Percentiles rank a stretch among this genome's conserved stretches.
phyloP scores from a whole-genome alignment of 2,113 vertebrate species.

The Opisthocomus hoazin region DNA sequence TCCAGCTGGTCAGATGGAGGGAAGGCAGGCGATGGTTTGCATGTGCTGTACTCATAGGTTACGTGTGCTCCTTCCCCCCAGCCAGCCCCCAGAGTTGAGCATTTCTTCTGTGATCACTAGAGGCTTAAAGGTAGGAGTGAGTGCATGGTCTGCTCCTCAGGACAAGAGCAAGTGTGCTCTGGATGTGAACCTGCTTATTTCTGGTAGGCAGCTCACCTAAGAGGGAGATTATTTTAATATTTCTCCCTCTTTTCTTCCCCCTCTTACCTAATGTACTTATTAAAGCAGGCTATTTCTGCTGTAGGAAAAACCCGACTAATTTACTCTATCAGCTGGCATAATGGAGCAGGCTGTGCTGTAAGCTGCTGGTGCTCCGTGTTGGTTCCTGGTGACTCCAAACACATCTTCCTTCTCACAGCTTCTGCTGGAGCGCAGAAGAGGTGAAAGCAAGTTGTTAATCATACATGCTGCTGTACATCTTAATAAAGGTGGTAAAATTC shows the following conservation, averaged over 20 bases:
- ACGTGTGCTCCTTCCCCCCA: neutral
- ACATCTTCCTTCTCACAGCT: neutral
- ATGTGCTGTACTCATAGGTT: accelerated
- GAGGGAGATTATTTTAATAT: neutral
- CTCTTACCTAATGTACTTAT: neutral
- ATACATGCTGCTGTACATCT: neutral
- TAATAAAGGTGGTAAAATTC: neutral
- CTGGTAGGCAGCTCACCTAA: neutral
- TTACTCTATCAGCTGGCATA: neutral
- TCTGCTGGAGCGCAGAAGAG: neutral
- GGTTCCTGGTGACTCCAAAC: neutral
- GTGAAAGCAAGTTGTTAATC: neutral
- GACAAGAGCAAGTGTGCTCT: neutral
- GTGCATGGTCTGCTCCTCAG: neutral
- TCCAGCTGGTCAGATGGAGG: neutral
- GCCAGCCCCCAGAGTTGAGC: neutral
- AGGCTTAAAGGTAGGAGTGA: neutral
- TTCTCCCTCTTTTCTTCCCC: neutral
- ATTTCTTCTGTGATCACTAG: neutral
- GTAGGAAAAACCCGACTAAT: accelerated
- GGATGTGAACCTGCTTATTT: neutral
- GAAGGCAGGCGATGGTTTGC: neutral
- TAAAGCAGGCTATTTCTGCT: neutral
- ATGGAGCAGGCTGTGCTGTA: neutral
- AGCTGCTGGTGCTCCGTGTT: neutral